Evolutionary conservation across 2,888 invertebrate species (phyloP).

Genomic region (Erannis defoliaria): DNA sequence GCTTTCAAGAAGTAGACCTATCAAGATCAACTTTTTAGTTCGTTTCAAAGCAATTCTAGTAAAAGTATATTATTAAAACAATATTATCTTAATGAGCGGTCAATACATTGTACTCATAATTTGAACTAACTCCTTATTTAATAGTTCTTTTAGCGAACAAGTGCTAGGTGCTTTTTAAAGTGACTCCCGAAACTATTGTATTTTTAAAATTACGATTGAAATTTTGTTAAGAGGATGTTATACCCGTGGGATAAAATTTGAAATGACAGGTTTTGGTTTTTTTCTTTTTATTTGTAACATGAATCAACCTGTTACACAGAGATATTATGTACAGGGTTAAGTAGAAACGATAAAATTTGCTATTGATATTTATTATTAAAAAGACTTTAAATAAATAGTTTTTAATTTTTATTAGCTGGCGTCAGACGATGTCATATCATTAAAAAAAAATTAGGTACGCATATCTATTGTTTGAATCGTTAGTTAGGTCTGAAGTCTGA

Average conservation of each 20-base stretch:
- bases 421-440: too few species aligned
- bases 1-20: slow-evolving; percentile 14
- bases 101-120: slow-evolving; percentile 13
- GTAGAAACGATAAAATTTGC: too few species aligned
- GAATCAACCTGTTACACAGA: too few species aligned
- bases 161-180: slow-evolving; percentile 20
- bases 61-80: neutral
- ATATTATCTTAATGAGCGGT: slow-evolving; percentile 18
- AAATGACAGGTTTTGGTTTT: neutral
- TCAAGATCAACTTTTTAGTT: neutral
- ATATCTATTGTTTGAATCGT: too few species aligned
- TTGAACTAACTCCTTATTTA: slow-evolving; percentile 19
- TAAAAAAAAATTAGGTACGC: too few species aligned
- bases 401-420: too few species aligned
- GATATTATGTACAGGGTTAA: too few species aligned
- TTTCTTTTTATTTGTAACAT: neutral
- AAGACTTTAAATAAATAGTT: too few species aligned
- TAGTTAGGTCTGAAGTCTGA: too few species aligned
- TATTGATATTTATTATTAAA: too few species aligned
- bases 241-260: slow-evolving; percentile 25
- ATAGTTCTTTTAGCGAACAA: slow-evolving; percentile 11
- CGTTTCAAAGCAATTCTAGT: slow-evolving; percentile 3
- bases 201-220: slow-evolving; percentile 3
- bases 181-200: slow-evolving; percentile 13
- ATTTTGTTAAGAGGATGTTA: neutral